Evolutionary conservation across 2,113 vertebrate genomes (phyloP).

Genomic region (Columba livia): DNA sequence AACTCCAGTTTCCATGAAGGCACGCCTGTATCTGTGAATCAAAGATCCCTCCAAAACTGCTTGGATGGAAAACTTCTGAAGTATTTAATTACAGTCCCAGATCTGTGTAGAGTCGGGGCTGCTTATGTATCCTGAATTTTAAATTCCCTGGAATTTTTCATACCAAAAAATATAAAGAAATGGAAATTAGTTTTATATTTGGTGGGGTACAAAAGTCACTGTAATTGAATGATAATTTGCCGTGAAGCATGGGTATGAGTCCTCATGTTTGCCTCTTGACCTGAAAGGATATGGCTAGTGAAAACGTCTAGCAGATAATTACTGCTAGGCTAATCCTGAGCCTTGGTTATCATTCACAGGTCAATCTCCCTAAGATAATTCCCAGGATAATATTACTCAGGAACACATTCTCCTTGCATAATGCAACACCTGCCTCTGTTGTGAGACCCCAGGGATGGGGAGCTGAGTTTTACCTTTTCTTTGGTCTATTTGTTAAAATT

Average conservation of each 20-base stretch:
- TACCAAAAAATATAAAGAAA: conserved; percentile 4
- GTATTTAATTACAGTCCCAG: not conserved
- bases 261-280: conserved; percentile 59
- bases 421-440: conserved; percentile 17
- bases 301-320: conserved; percentile 74
- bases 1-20: not conserved
- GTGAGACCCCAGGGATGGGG: not conserved
- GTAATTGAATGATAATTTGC: conserved; percentile 59
- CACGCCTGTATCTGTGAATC: not conserved
- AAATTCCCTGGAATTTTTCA: not conserved
- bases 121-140: not conserved
- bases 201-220: conserved; percentile 1
- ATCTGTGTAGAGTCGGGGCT: not conserved
- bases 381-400: conserved; percentile 70
- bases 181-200: conserved; percentile 37
- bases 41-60: not conserved
- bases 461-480: not conserved
- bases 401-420: conserved; percentile 57
- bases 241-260: not conserved
- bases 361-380: conserved; percentile 78
- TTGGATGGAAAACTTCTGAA: not conserved
- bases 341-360: conserved; percentile 80
- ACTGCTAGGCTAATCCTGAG: conserved; percentile 73
- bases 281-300: conserved; percentile 65
- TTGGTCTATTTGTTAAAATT: not conserved